Conservation (phyloP, 2,797 vertebrate genomes). For the Chromis chromis region DNA sequence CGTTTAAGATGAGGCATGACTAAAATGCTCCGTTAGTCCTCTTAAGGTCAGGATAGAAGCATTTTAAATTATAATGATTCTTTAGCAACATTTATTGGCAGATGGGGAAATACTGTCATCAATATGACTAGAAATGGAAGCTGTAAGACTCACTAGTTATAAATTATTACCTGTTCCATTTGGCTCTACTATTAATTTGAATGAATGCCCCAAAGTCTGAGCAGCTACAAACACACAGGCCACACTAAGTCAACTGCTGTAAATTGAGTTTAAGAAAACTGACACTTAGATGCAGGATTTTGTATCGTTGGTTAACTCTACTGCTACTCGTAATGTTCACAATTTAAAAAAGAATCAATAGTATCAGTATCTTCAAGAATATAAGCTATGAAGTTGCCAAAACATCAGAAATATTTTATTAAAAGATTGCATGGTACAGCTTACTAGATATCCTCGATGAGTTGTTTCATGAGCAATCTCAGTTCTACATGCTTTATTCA, state of each 20-base stretch:
- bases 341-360: too few species aligned
- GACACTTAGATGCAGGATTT: neutral
- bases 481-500: neutral
- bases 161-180: neutral
- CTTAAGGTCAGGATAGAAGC: neutral
- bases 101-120: neutral
- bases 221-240: neutral
- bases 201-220: constrained; percentile 3
- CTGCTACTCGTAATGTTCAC: neutral
- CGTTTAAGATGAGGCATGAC: neutral
- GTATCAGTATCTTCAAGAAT: neutral
- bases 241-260: neutral
- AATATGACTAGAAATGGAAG: neutral
- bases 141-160: neutral
- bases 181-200: neutral
- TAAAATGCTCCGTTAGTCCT: neutral
- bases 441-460: neutral
- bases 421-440: neutral
- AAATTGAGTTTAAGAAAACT: neutral
- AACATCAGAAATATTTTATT: neutral
- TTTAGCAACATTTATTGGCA: neutral
- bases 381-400: neutral
- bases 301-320: neutral
- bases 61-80: neutral
- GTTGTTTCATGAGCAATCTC: neutral